phyloP scores from a whole-genome alignment of 2,888 invertebrate genomes.

The Phengaris alcon region DNA sequence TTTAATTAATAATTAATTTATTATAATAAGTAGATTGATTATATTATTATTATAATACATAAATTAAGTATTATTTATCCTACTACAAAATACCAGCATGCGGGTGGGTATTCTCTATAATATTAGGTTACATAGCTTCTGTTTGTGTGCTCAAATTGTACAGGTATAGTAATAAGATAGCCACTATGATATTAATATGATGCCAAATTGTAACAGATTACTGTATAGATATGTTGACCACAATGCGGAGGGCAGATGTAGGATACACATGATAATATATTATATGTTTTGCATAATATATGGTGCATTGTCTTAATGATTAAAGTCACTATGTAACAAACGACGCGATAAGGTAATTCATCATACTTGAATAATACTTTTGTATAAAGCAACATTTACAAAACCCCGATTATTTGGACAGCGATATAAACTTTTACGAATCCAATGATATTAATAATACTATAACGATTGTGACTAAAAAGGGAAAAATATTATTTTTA shows the following conservation, averaged over 20 bases:
- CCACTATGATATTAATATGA: neutral
- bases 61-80: neutral
- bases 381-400: neutral
- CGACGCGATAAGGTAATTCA: neutral
- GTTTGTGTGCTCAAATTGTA: neutral
- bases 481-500: no score
- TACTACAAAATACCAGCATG: neutral
- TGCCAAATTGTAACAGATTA: constrained; percentile 17
- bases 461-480: no score
- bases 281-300: neutral
- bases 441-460: no score
- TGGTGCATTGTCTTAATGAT: neutral
- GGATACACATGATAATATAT: constrained; percentile 1
- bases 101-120: neutral
- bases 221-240: constrained; percentile 14
- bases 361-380: constrained; percentile 12
- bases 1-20: no score
- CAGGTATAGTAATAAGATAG: neutral
- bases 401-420: neutral
- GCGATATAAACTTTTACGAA: no score
- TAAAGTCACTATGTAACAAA: neutral
- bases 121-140: neutral
- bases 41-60: neutral
- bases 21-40: no score
- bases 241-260: constrained; percentile 10